Evolutionary conservation across 2,797 vertebrate species (phyloP).

Genomic region (Sphenodon punctatus): DNA sequence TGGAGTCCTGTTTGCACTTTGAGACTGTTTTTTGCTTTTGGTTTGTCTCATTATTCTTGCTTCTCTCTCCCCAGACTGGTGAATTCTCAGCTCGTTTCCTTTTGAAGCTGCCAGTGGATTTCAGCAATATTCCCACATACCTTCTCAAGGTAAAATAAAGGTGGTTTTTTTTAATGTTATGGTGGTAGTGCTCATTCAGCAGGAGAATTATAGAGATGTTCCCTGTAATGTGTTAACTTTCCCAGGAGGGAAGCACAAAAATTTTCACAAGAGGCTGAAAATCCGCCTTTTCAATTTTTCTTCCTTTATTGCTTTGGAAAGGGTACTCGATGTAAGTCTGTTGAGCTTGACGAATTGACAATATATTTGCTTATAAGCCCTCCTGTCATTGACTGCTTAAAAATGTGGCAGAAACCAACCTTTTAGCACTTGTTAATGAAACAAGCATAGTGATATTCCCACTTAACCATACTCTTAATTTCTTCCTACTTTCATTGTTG

Average conservation of each 20-base stretch:
- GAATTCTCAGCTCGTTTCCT: constrained; percentile 98
- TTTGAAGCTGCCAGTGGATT: constrained; percentile 95
- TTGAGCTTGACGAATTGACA: too few relatives aligned
- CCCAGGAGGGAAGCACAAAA: neutral
- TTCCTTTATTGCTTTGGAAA: neutral
- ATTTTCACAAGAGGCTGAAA: neutral
- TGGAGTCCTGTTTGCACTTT: constrained; percentile 24
- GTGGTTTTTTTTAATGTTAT: too few relatives aligned
- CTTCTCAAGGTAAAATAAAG: constrained; percentile 92
- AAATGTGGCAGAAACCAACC: neutral
- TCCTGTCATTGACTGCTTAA: too few relatives aligned
- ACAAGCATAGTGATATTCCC: neutral
- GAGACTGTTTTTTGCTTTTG: constrained; percentile 13
- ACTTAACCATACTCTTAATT: neutral
- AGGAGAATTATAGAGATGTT: neutral
- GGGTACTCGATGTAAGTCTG: too few relatives aligned
- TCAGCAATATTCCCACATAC: constrained; percentile 97
- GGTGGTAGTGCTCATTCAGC: neutral
- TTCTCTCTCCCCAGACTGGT: constrained; percentile 74
- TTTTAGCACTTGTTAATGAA: neutral
- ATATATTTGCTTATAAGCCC: too few relatives aligned
- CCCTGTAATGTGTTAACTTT: constrained; percentile 10
- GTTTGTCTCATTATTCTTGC: constrained; percentile 37
- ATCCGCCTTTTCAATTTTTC: neutral
- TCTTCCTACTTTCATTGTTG: too few relatives aligned